These are phyloP conservation scores for Bruchidius siliquastri DNA, from an alignment of 2,888 invertebrate genomes.

Conservation along the genomic window DNA sequence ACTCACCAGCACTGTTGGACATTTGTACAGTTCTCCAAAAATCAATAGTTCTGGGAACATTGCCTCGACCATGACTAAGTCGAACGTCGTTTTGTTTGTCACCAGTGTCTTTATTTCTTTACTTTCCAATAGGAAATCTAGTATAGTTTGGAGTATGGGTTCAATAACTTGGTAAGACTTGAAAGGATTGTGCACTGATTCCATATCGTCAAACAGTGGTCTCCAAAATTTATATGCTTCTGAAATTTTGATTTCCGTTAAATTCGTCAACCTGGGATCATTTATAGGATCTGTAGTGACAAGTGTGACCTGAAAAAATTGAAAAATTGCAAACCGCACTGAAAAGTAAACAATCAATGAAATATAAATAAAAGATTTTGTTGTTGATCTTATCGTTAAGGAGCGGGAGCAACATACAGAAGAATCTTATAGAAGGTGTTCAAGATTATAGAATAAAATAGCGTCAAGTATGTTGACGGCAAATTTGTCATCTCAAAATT, in stretches of 20 bases:
- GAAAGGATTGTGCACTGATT: neutral
- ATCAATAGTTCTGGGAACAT: conserved; percentile 20
- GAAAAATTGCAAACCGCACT: no score
- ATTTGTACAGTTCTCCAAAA: conserved; percentile 25
- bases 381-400: no score
- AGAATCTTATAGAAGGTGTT: no score
- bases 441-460: no score
- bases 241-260: neutral
- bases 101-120: neutral
- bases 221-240: neutral
- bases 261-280: neutral
- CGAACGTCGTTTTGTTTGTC: conserved; percentile 21
- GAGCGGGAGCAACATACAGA: no score
- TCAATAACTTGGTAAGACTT: neutral
- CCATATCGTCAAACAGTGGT: neutral
- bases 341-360: no score
- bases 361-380: no score
- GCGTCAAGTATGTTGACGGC: no score
- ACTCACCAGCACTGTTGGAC: conserved; percentile 23
- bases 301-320: neutral
- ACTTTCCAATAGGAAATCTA: neutral
- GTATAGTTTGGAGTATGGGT: neutral
- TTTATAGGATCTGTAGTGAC: neutral
- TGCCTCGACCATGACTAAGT: conserved; percentile 28
- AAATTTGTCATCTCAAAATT: no score